Conservation (phyloP, 2,113 vertebrate species). For the Scomber japonicus region DNA sequence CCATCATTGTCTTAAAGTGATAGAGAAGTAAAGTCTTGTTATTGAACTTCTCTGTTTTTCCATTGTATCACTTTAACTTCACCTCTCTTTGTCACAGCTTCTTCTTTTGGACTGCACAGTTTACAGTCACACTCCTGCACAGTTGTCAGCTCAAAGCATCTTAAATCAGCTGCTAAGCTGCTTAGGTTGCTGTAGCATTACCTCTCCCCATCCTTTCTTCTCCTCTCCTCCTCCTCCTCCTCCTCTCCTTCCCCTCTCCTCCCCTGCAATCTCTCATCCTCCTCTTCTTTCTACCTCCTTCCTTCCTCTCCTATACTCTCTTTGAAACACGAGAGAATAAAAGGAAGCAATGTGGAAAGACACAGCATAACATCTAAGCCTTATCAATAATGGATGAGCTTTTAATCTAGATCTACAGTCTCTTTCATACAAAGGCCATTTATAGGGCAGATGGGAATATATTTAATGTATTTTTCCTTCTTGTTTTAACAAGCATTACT, state of each 20-base stretch:
- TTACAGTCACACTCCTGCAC: constrained; percentile 13
- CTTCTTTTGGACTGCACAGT: not conserved
- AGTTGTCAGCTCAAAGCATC: constrained; percentile 28
- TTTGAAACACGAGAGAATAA: constrained; percentile 17
- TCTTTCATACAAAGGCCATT: not conserved
- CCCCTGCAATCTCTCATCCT: constrained; percentile 1
- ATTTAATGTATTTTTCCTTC: constrained; percentile 9
- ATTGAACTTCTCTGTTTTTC: not conserved
- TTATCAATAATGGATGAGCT: constrained; percentile 59
- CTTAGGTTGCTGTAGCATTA: constrained; percentile 31
- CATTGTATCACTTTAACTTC: not conserved
- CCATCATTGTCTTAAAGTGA: no score
- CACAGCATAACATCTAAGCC: constrained; percentile 15
- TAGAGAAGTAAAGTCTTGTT: no score
- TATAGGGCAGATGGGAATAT: not conserved
- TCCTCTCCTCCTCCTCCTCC: not conserved
- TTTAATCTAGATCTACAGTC: constrained; percentile 33
- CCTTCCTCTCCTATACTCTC: not conserved
- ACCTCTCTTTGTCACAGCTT: not conserved
- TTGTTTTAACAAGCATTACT: not conserved
- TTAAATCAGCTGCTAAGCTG: constrained; percentile 46
- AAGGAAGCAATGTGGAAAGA: constrained; percentile 16
- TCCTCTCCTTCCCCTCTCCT: not conserved
- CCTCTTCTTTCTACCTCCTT: not conserved
- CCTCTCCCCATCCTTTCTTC: constrained; percentile 4